These are phyloP conservation scores for Oconnorella tubifera DNA, from an alignment of 2,888 invertebrate species.

Conservation along the genomic window DNA sequence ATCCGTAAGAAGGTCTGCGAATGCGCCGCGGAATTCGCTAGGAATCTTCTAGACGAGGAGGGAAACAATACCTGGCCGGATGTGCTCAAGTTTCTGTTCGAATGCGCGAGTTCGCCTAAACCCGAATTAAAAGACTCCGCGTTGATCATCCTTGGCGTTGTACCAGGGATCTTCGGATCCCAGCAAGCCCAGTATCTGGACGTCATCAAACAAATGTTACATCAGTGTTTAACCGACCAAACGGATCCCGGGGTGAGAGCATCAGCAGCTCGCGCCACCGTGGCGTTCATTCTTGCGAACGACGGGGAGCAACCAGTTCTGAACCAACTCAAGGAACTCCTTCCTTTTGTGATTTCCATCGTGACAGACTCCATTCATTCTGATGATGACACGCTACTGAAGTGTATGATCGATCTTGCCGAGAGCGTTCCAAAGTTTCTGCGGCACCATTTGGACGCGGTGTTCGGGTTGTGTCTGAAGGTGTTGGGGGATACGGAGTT, in stretches of 20 bases:
- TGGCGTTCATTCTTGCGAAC: constrained; percentile 80
- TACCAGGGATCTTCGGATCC: constrained; percentile 95
- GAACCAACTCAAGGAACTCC: constrained; percentile 79
- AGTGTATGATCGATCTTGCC: constrained; percentile 88
- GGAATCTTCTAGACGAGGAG: constrained; percentile 79
- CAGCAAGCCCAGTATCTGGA: constrained; percentile 86
- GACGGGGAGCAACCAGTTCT: constrained; percentile 88
- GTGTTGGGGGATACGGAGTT: constrained; percentile 61
- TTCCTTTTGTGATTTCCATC: constrained; percentile 63
- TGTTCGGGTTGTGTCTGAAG: constrained; percentile 83
- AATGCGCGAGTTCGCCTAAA: constrained; percentile 81
- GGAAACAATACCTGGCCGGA: constrained; percentile 96
- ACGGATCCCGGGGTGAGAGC: constrained; percentile 66
- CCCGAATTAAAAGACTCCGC: constrained; percentile 41
- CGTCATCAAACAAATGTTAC: constrained; percentile 90
- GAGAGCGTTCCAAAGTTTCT: constrained; percentile 90
- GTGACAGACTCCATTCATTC: constrained; percentile 77
- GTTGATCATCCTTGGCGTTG: constrained; percentile 64
- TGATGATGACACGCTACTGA: constrained; percentile 77
- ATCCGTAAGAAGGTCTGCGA: constrained; percentile 87
- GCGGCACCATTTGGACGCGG: constrained; percentile 76
- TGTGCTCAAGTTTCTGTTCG: constrained; percentile 85
- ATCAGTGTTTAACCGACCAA: constrained; percentile 73
- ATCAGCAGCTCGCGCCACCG: constrained; percentile 61
- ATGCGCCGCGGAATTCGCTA: constrained; percentile 89